Percentiles rank a stretch among this genome's conserved stretches.
phyloP scores from a whole-genome alignment of 1,140 invertebrate genomes.

The Subanguina moxae region DNA sequence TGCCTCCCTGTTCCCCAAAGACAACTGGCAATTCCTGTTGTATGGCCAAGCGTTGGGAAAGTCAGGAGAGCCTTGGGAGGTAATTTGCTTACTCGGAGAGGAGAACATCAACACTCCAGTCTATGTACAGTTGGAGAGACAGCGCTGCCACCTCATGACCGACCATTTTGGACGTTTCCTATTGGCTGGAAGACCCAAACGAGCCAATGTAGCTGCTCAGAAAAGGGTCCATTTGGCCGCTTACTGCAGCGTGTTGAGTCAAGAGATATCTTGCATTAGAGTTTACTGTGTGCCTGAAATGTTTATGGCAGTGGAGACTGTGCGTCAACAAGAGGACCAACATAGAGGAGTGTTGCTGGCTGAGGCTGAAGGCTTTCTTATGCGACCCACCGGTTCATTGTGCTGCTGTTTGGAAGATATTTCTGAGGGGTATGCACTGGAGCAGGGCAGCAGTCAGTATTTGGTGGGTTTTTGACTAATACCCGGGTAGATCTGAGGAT shows the following conservation, averaged over 20 bases:
- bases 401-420: constrained; percentile 55
- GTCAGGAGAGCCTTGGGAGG: background rate
- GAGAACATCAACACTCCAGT: constrained; percentile 50
- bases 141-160: constrained; percentile 54
- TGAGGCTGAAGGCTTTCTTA: constrained; percentile 47
- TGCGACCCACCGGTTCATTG: constrained; percentile 43
- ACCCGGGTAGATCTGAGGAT: too few relatives aligned
- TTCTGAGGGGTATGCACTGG: constrained; percentile 33
- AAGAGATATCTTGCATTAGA: constrained; percentile 32
- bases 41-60: constrained; percentile 29
- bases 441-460: constrained; percentile 32
- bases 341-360: constrained; percentile 36
- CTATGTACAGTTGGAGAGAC: constrained; percentile 48
- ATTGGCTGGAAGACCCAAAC: constrained; percentile 43
- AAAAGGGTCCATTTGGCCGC: constrained; percentile 50
- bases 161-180: constrained; percentile 48
- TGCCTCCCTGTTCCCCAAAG: constrained; percentile 53
- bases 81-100: background rate
- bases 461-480: constrained; percentile 26
- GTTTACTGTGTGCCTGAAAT: constrained; percentile 56
- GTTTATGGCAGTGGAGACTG: constrained; percentile 50
- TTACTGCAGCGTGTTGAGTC: constrained; percentile 17
- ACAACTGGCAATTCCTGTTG: constrained; percentile 53
- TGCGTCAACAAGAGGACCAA: constrained; percentile 48
- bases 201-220: constrained; percentile 35